Percentiles rank a stretch among this genome's conserved stretches.
Evolutionary conservation across 2,797 vertebrate genomes (phyloP).

Genomic region (Sebastes trivittatus): DNA sequence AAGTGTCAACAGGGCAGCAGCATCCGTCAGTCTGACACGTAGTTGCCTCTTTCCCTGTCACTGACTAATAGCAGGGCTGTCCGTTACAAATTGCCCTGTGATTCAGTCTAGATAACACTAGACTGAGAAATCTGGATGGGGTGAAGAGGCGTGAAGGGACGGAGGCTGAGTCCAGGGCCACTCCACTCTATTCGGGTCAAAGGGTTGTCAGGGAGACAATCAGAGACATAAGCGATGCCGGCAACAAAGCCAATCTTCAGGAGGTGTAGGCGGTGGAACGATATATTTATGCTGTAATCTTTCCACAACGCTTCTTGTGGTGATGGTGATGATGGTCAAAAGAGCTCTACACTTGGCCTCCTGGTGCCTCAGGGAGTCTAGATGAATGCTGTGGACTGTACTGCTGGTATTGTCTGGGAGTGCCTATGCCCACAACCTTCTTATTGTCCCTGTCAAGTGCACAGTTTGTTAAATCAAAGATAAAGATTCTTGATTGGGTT

Average conservation of each 20-base stretch:
- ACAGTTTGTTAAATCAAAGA: background rate
- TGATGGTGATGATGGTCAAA: background rate
- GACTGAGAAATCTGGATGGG: constrained; percentile 56
- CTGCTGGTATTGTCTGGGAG: background rate
- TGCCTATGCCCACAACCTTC: background rate
- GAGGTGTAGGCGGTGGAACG: constrained; percentile 21
- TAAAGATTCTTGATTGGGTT: background rate
- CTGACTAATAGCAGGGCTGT: constrained; percentile 78
- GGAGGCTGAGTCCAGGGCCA: constrained; percentile 17
- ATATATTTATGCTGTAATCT: constrained; percentile 48
- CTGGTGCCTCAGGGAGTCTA: background rate
- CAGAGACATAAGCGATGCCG: constrained; percentile 50
- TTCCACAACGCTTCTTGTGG: background rate
- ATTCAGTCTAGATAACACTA: constrained; percentile 73
- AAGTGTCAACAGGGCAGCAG: constrained; percentile 69
- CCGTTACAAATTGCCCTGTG: constrained; percentile 80
- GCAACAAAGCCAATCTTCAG: constrained; percentile 64
- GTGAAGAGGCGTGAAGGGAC: constrained; percentile 56
- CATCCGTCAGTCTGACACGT: constrained; percentile 77
- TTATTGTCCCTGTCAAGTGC: background rate
- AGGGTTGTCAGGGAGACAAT: constrained; percentile 70
- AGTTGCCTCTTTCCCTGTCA: constrained; percentile 71
- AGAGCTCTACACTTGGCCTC: background rate
- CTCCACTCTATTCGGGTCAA: constrained; percentile 65
- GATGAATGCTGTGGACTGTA: background rate